Conservation (phyloP, 2,113 vertebrate genomes). For the Oryzias celebensis region DNA sequence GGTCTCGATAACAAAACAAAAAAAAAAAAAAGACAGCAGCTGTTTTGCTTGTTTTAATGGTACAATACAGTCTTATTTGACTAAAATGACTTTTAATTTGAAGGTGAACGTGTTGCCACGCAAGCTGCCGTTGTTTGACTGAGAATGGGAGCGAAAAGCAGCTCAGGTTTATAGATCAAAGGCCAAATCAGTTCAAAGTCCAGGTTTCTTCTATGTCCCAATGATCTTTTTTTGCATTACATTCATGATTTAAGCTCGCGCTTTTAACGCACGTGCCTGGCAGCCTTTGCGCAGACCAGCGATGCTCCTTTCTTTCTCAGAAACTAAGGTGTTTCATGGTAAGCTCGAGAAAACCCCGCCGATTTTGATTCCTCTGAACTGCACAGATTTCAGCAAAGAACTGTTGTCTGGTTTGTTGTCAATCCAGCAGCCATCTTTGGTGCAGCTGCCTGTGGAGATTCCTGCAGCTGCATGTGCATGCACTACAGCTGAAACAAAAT, state of each 20-base stretch:
- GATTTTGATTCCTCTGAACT: constrained; percentile 42
- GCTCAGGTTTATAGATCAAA: constrained; percentile 46
- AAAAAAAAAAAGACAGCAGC: not conserved
- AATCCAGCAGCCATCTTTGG: constrained; percentile 65
- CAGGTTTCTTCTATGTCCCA: constrained; percentile 25
- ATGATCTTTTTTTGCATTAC: not conserved
- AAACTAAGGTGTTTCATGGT: constrained; percentile 8
- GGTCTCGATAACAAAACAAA: not conserved
- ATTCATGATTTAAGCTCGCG: not conserved
- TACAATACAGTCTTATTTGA: not conserved
- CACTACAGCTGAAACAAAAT: not conserved
- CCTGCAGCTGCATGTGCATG: constrained; percentile 23
- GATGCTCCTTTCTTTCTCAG: not conserved
- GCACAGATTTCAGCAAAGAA: not conserved
- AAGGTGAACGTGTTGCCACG: constrained; percentile 64
- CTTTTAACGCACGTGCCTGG: not conserved
- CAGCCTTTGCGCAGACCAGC: not conserved
- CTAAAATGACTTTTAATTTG: constrained; percentile 9
- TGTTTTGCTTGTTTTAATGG: not conserved
- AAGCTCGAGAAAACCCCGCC: constrained; percentile 49
- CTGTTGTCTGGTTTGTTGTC: constrained; percentile 20
- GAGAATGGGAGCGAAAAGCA: constrained; percentile 45
- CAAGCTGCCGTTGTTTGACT: constrained; percentile 58
- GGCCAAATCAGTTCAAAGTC: constrained; percentile 67
- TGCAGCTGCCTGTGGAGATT: constrained; percentile 51